Evolutionary conservation across 1,140 invertebrate species (phyloP).

Genomic region (Halesus radiatus): DNA sequence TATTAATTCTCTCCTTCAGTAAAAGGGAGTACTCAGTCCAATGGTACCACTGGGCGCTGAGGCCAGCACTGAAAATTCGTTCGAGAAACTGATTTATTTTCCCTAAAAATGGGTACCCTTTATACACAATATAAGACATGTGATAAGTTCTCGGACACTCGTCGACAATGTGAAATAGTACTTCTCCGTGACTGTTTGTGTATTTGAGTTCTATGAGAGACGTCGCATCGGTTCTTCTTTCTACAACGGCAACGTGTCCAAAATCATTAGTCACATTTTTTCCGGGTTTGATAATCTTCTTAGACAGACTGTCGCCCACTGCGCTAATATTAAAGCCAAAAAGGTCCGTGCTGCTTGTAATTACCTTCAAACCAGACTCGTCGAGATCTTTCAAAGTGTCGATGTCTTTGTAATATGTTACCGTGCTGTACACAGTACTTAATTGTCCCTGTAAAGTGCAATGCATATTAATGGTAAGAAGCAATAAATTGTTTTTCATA

Average conservation of each 20-base stretch:
- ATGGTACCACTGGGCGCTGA: constrained; percentile 50
- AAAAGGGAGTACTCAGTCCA: constrained; percentile 43
- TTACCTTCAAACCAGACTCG: constrained; percentile 59
- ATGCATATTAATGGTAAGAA: too few relatives aligned
- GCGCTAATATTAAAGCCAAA: constrained; percentile 58
- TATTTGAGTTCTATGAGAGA: constrained; percentile 50
- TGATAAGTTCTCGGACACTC: constrained; percentile 64
- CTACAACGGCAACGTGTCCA: constrained; percentile 58
- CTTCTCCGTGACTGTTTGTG: constrained; percentile 51
- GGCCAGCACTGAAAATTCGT: constrained; percentile 44
- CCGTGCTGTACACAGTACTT: constrained; percentile 59
- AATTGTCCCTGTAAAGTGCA: constrained; percentile 55
- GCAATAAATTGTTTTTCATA: too few relatives aligned
- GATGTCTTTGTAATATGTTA: constrained; percentile 62
- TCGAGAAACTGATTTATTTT: constrained; percentile 55
- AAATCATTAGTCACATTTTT: constrained; percentile 35
- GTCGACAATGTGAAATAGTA: constrained; percentile 62
- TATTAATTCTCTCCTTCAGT: constrained; percentile 12
- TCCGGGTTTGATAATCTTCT: constrained; percentile 43
- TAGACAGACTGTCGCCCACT: constrained; percentile 52
- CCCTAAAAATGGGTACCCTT: constrained; percentile 57
- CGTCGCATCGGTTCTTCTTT: constrained; percentile 57
- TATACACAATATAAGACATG: constrained; percentile 61
- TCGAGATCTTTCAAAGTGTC: constrained; percentile 63
- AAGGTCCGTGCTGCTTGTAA: constrained; percentile 57